Evolutionary conservation across 2,888 invertebrate genomes (phyloP).

Genomic region (Ophion obscuratus): DNA sequence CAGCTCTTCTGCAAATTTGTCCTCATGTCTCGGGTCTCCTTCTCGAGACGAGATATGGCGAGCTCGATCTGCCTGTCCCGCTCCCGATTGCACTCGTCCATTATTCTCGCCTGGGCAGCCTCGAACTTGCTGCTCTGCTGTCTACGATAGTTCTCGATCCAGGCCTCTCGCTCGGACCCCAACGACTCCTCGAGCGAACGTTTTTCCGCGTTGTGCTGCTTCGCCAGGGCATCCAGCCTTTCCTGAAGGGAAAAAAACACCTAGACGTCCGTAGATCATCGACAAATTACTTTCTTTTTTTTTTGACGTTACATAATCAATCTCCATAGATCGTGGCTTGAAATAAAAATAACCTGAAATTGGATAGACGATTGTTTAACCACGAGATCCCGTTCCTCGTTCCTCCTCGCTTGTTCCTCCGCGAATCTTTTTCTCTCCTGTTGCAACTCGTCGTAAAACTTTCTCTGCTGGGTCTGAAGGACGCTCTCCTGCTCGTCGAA

Average conservation of each 20-base stretch:
- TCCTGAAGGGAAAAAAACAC: slow-evolving; percentile 66
- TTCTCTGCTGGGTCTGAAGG: slow-evolving; percentile 73
- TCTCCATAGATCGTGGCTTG: slow-evolving; percentile 71
- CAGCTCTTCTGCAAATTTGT: slow-evolving; percentile 86
- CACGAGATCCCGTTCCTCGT: slow-evolving; percentile 72
- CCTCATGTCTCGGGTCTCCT: slow-evolving; percentile 87
- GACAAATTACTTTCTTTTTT: no score
- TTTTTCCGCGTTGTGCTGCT: slow-evolving; percentile 84
- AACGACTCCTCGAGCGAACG: slow-evolving; percentile 87
- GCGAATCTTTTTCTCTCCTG: slow-evolving; percentile 73
- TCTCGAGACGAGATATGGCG: slow-evolving; percentile 89
- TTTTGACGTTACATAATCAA: no score
- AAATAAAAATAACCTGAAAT: slow-evolving; percentile 72
- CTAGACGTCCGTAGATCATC: no score
- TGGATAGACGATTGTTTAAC: slow-evolving; percentile 71
- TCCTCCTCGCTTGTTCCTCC: slow-evolving; percentile 74
- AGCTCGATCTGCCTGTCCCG: slow-evolving; percentile 92
- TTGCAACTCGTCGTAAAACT: slow-evolving; percentile 75
- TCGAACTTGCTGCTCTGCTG: slow-evolving; percentile 87
- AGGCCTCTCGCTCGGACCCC: slow-evolving; percentile 87
- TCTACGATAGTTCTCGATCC: slow-evolving; percentile 87
- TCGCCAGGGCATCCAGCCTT: slow-evolving; percentile 73
- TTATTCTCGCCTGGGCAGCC: slow-evolving; percentile 88
- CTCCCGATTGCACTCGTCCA: slow-evolving; percentile 89
- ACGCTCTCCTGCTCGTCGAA: slow-evolving; percentile 78